A percentile compares a stretch with the other conserved stretches of the same genome.
Evolutionary conservation across 2,113 vertebrate genomes (phyloP).

Genomic region (pig (Sus scrofa)): T2T-Sscrofa CM000819.6:68248501-68249000

Average conservation of each 20-base stretch:
- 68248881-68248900: background rate
- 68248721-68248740: background rate
- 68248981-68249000: background rate
- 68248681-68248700: background rate
- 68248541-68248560: background rate
- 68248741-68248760: background rate
- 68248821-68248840: background rate
- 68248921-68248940: background rate
- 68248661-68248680: background rate
- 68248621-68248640: background rate
- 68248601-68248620: background rate
- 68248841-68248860: background rate
- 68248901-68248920: background rate
- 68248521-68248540: background rate
- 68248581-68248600: background rate
- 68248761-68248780: background rate
- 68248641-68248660: background rate
- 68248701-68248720: background rate
- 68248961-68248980: background rate
- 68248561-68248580: background rate
- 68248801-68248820: background rate
- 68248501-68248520: background rate
- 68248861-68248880: slow-evolving; percentile 38
- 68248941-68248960: background rate
- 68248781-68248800: background rate